A percentile compares a stretch with the other conserved stretches of the same genome.
Evolutionary conservation across 2,797 vertebrate species (phyloP).

Genomic region (Scleropages formosus): DNA sequence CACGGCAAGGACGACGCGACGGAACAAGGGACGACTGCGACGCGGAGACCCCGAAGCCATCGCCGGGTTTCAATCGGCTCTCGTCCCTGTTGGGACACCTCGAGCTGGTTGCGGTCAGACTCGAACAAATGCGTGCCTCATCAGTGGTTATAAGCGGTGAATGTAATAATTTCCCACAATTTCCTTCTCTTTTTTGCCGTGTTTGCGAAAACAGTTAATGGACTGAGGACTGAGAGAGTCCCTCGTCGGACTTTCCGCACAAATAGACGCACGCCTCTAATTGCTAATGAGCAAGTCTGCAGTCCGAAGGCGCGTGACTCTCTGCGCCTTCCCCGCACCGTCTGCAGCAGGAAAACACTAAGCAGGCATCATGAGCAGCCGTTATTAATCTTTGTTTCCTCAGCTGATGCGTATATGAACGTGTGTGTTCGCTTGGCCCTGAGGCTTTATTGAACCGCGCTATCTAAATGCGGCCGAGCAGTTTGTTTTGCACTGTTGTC

Average conservation of each 20-base stretch:
- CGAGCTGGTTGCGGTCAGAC: not conserved
- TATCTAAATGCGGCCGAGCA: not conserved
- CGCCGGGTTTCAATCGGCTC: not conserved
- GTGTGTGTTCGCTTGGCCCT: not conserved
- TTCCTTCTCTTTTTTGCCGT: not conserved
- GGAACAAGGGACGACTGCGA: not conserved
- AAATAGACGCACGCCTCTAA: constrained; percentile 58
- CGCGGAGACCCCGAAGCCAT: not conserved
- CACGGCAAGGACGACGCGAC: not conserved
- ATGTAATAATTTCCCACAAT: not conserved
- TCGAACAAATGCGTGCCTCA: not conserved
- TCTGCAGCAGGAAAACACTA: not conserved
- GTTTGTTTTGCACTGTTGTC: not conserved
- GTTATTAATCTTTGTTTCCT: constrained; percentile 47
- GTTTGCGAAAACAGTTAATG: constrained; percentile 16
- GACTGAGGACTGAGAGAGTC: constrained; percentile 49
- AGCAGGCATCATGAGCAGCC: constrained; percentile 43
- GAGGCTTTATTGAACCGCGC: not conserved
- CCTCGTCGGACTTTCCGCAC: constrained; percentile 58
- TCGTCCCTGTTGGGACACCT: not conserved
- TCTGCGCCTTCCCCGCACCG: too few species aligned
- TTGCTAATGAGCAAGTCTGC: constrained; percentile 58
- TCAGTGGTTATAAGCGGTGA: not conserved
- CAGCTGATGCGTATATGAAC: constrained; percentile 3
- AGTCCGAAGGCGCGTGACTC: constrained; percentile 33